Base-by-base conservation (phyloP, 1,140 invertebrate genomes). In the Meloidogyne chitwoodi region DNA sequence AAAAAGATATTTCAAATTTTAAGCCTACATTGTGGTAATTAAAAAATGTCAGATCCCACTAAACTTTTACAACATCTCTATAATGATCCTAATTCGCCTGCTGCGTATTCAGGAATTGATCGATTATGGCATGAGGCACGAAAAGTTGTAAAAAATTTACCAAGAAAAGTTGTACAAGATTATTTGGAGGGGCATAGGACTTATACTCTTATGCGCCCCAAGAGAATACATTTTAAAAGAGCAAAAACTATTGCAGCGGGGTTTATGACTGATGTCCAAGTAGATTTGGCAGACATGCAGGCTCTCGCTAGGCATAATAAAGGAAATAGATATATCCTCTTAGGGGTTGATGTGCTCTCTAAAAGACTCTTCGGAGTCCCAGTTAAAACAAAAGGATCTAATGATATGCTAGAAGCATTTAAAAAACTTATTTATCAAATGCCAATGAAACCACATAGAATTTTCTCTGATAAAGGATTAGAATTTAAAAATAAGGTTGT, bases 191-290 rank as follows among this genome's bases (percentile, higher is more conserved):
- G 66, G 0, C 66, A 68, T 31, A 31, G 66, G 0, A 68, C 66
- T 0, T 68, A 68, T 26, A 68, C 66, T 0, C 66, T 68, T 31
- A 31, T 68, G 31, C 66, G 66, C 24, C 66, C 66, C 0, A 31
- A n/a, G 8, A n/a, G 66, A 2, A n/a, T 69, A 11, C 48, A 66
- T 24, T 73, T 62, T 31, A 24, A 2, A 10, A n/a, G 70, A n/a
- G 14, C 27, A 12, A 73, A 34, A 31, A 66, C 63, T 22, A 31
- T 81, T 1, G 61, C 77, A 11, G 11, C 77, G 14, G 78, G n/a
- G n/a, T n/a, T n/a, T n/a, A n/a, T n/a, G n/a, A n/a, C n/a, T n/a
- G n/a, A n/a, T n/a, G n/a, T n/a, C n/a, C n/a, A n/a, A n/a, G n/a
- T n/a, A n/a, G n/a, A n/a, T n/a, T n/a, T n/a, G n/a, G n/a, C n/a